These are phyloP conservation scores for Aporophyla lueneburgensis DNA, from an alignment of 2,888 invertebrate species.

Conservation along the genomic window DNA sequence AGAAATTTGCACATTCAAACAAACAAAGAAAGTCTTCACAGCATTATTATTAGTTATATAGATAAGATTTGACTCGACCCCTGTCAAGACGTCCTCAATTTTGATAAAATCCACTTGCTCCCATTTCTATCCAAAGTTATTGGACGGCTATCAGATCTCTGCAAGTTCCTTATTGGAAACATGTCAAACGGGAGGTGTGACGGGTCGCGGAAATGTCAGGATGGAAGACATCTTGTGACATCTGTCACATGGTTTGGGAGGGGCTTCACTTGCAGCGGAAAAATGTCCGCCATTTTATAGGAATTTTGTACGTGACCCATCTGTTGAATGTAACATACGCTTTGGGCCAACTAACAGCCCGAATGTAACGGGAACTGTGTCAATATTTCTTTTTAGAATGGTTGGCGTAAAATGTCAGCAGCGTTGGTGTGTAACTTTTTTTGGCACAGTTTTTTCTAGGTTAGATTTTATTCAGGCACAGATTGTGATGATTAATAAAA, in stretches of 20 bases:
- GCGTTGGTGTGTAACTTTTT: neutral
- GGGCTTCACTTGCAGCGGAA: slow-evolving; percentile 49
- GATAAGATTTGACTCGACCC: slow-evolving; percentile 43
- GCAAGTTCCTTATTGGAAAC: slow-evolving; percentile 73
- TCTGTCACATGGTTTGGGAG: slow-evolving; percentile 65
- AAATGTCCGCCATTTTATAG: slow-evolving; percentile 11
- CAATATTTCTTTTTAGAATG: slow-evolving; percentile 29
- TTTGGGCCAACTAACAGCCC: slow-evolving; percentile 20
- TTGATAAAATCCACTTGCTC: slow-evolving; percentile 61
- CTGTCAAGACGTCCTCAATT: slow-evolving; percentile 57
- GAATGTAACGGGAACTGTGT: slow-evolving; percentile 1
- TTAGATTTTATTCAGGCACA: too few relatives aligned
- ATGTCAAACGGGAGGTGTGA: slow-evolving; percentile 73
- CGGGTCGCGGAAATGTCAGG: slow-evolving; percentile 74
- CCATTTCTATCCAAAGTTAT: slow-evolving; percentile 65
- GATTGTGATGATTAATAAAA: neutral
- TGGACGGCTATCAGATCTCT: slow-evolving; percentile 63
- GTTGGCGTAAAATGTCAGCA: slow-evolving; percentile 14
- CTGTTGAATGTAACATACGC: slow-evolving; percentile 22
- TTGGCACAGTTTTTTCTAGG: neutral
- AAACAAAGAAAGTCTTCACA: too few relatives aligned
- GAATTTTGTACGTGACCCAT: slow-evolving; percentile 14
- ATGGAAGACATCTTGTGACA: slow-evolving; percentile 64
- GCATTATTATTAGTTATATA: too few relatives aligned
- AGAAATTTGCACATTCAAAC: too few relatives aligned